These are phyloP conservation scores for Emydocephalus ijimae DNA, from an alignment of 2,113 vertebrate species.

Conservation along the genomic window DNA sequence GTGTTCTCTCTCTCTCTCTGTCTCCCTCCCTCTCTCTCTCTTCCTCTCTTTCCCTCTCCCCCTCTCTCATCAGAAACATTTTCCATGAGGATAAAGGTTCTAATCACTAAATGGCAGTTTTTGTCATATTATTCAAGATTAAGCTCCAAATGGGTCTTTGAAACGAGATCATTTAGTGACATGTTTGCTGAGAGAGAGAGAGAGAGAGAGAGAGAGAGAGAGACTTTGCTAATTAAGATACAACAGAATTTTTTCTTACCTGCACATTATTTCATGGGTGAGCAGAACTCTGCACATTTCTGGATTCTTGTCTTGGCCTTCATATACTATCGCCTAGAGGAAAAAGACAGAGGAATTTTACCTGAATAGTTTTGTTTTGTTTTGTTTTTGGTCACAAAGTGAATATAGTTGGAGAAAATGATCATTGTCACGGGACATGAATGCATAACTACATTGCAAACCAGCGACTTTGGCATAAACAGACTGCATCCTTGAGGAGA, in stretches of 20 bases:
- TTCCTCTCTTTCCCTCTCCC: no score
- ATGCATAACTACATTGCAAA: neutral
- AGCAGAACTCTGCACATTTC: conserved; percentile 96
- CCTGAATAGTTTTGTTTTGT: neutral
- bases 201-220: no score
- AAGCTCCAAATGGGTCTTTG: conserved; percentile 66
- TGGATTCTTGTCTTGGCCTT: conserved; percentile 97
- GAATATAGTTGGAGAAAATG: conserved; percentile 45
- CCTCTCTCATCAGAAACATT: conserved; percentile 30
- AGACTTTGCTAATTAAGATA: conserved; percentile 68
- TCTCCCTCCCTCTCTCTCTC: no score
- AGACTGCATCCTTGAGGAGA: neutral
- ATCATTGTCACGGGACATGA: neutral
- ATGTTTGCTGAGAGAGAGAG: conserved; percentile 32
- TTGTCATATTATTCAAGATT: conserved; percentile 48
- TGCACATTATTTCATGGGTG: conserved; percentile 98
- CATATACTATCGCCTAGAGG: conserved; percentile 89
- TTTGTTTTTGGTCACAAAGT: conserved; percentile 38
- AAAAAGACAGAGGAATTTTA: conserved; percentile 45
- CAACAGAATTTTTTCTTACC: conserved; percentile 74
- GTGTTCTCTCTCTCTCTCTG: no score
- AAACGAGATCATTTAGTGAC: conserved; percentile 57
- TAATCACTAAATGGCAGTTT: conserved; percentile 59
- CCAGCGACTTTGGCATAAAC: conserved; percentile 20
- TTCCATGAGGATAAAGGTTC: conserved; percentile 46